phyloP scores from a whole-genome alignment of 1,140 invertebrate species.

The Pentalonia nigronervosa region DNA sequence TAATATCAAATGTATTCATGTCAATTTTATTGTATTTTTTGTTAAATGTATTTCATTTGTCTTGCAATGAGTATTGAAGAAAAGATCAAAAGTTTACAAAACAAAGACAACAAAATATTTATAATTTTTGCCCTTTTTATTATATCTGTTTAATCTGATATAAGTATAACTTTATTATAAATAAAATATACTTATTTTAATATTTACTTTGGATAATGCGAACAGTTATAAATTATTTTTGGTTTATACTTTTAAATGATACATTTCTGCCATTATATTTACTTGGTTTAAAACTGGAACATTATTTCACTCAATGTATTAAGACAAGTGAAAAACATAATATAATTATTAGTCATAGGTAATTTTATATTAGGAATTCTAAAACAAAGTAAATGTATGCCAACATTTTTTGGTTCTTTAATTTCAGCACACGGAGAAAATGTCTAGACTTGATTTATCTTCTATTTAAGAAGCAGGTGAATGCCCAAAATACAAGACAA shows the following conservation, averaged over 20 bases:
- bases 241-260: neutral
- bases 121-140: neutral
- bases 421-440: slow-evolving; percentile 39
- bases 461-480: slow-evolving; percentile 47
- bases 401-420: slow-evolving; percentile 32
- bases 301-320: neutral
- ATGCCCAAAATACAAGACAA: slow-evolving; percentile 42
- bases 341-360: neutral
- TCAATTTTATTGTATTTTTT: slow-evolving; percentile 10
- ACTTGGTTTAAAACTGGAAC: neutral
- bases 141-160: neutral
- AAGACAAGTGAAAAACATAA: slow-evolving; percentile 27
- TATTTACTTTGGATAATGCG: neutral
- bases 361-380: neutral
- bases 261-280: neutral
- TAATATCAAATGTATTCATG: slow-evolving; percentile 7
- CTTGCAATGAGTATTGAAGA: neutral
- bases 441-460: slow-evolving; percentile 42
- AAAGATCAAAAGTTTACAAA: neutral
- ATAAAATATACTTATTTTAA: neutral
- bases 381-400: slow-evolving; percentile 22
- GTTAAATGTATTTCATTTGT: slow-evolving; percentile 34
- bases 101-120: neutral
- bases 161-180: neutral
- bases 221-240: neutral